Percentiles rank a stretch among this genome's conserved stretches.
These are phyloP conservation scores for Amphimallon solstitiale DNA, from an alignment of 2,888 invertebrate genomes.

Conservation along the genomic window DNA sequence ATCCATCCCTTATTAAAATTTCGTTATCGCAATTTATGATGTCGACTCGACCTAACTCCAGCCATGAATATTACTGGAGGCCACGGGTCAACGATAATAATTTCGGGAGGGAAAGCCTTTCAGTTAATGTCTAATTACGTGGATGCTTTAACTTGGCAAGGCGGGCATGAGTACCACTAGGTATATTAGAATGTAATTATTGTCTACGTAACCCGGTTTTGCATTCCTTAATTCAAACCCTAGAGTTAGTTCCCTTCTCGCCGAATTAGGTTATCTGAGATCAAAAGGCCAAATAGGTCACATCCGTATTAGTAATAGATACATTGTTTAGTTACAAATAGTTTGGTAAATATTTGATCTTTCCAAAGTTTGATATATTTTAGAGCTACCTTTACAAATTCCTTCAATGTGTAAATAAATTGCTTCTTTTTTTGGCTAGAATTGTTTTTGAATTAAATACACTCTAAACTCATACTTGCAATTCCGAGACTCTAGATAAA, in stretches of 20 bases:
- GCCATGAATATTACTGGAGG: background rate
- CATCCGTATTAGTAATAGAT: too few species aligned
- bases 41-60: background rate
- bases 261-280: background rate
- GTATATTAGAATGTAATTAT: constrained; percentile 8
- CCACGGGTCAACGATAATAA: constrained; percentile 19
- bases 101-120: constrained; percentile 3
- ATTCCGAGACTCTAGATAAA: too few species aligned
- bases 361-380: too few species aligned
- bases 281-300: background rate
- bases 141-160: constrained; percentile 3
- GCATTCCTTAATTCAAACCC: background rate
- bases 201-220: background rate
- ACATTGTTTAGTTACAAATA: too few species aligned
- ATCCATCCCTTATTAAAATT: constrained; percentile 14
- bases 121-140: constrained; percentile 22
- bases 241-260: background rate
- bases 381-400: too few species aligned
- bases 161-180: background rate
- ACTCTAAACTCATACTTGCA: too few species aligned
- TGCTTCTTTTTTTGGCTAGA: too few species aligned
- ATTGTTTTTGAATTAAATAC: too few species aligned
- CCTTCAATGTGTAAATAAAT: too few species aligned
- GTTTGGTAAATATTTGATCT: too few species aligned
- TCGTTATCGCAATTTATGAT: constrained; percentile 28